These are phyloP conservation scores for Eleutherodactylus coqui DNA, from an alignment of 2,797 vertebrate genomes.

Conservation along the genomic window DNA sequence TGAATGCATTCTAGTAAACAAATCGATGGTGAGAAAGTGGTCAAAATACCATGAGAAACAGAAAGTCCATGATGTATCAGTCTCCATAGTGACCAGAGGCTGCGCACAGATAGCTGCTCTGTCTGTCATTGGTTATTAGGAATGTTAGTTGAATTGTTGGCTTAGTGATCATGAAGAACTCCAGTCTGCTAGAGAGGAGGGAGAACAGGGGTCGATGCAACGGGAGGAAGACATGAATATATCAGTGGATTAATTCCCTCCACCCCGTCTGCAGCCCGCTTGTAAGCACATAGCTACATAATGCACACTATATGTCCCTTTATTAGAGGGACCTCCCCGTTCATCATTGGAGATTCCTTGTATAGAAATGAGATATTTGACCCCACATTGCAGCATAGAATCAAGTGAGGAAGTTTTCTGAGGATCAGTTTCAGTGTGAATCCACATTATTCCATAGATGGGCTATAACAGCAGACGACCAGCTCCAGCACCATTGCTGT, in stretches of 20 bases:
- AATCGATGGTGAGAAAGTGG: constrained; percentile 32
- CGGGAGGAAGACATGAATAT: background rate
- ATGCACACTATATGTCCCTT: no score
- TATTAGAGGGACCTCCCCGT: no score
- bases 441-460: no score
- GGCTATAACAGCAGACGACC: no score
- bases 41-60: constrained; percentile 14
- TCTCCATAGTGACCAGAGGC: constrained; percentile 46
- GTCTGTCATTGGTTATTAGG: constrained; percentile 35
- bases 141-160: constrained; percentile 34
- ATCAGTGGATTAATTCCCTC: background rate
- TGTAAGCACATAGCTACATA: background rate
- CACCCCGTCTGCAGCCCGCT: background rate
- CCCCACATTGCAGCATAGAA: no score
- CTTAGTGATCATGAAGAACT: constrained; percentile 19
- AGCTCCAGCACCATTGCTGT: no score
- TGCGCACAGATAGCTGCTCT: constrained; percentile 10
- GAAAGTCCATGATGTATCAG: constrained; percentile 23
- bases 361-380: no score
- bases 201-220: background rate
- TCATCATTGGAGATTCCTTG: no score
- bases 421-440: no score
- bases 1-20: background rate
- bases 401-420: no score
- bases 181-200: background rate